Evolutionary conservation across 2,888 invertebrate genomes (phyloP).

Genomic region (Meloe dianella): DNA sequence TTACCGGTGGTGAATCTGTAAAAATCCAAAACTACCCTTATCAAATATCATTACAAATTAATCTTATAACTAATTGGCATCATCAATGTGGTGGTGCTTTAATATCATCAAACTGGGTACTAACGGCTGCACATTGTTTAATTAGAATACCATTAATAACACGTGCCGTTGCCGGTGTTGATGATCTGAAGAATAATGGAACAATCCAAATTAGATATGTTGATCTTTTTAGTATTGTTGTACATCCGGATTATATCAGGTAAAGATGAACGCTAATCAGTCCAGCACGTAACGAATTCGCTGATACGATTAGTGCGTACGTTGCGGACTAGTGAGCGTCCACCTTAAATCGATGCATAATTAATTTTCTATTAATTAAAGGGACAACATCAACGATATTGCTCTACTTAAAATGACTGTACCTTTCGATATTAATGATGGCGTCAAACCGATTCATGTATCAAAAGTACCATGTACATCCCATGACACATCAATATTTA

Average conservation of each 20-base stretch:
- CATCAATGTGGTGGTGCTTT: conserved; percentile 22
- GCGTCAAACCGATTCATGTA: conserved; percentile 16
- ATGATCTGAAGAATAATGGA: conserved; percentile 8
- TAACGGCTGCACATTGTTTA: conserved; percentile 26
- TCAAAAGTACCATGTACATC: conserved; percentile 23
- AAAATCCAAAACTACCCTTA: conserved; percentile 8
- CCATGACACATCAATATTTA: conserved; percentile 4
- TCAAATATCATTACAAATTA: conserved; percentile 20
- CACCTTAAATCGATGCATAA: no score
- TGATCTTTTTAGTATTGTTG: conserved; percentile 14
- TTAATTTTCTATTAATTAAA: background rate
- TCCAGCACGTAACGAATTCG: no score
- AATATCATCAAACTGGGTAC: conserved; percentile 21
- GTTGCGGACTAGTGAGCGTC: no score
- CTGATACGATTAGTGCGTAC: no score
- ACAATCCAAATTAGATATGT: conserved; percentile 18
- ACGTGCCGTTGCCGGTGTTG: conserved; percentile 21
- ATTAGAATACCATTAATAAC: conserved; percentile 3
- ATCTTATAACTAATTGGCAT: background rate
- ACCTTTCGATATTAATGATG: conserved; percentile 21
- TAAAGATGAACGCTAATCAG: no score
- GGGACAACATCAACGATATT: conserved; percentile 17
- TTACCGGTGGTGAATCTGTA: conserved; percentile 14
- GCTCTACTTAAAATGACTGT: conserved; percentile 19
- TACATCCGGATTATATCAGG: conserved; percentile 14